Evolutionary conservation across 2,888 invertebrate species (phyloP), one percentile per base, ranked within the genome.

Genomic region (Euplexia lucipara): DNA sequence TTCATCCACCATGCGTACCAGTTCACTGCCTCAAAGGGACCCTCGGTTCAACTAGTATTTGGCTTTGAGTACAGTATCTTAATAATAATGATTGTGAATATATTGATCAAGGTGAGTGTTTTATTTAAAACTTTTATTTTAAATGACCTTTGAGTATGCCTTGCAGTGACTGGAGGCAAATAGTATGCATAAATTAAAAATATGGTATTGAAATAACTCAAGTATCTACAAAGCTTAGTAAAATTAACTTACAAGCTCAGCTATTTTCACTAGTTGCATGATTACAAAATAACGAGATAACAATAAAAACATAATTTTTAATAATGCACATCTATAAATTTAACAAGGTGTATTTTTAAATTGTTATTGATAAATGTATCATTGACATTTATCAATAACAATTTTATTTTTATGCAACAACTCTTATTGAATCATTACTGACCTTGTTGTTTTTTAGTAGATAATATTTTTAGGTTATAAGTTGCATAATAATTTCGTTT

Each of bases 61-160:
- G 99, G 99, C 56, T 99, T 99, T 95, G 99, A 99, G 95, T 99
- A 99, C 95, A 99, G 99, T 71, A 99, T 99, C 88, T 95, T 99
- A 54, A 95, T 99, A 63, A 99, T 99, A 6, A 98, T 99, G 89
- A 98, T 99, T 35, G 95, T 98, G 59, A 99, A 99, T 92, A 99
- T 99, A 67, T 96, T 97, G 52, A 98, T 99, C 75, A 99, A 99
- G 98, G 95, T 86, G 61, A 71, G 59, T 63, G 20, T 35, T 59
- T 35, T 37, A 1, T 22, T 41, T 41, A 22, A n/a, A 58, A 47
- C 3, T 10, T 45, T 57, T 39, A 65, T 32, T 37, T 7, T 12
- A 37, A 30, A 7, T 32, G 32, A 12, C 18, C 14, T 12, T 32
- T 30, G 1, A 6, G 10, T 16, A 39, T 34, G 3, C 0, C 32